Base-by-base conservation (phyloP, 2,113 vertebrate species). In the Camelus bactrianus region DNA sequence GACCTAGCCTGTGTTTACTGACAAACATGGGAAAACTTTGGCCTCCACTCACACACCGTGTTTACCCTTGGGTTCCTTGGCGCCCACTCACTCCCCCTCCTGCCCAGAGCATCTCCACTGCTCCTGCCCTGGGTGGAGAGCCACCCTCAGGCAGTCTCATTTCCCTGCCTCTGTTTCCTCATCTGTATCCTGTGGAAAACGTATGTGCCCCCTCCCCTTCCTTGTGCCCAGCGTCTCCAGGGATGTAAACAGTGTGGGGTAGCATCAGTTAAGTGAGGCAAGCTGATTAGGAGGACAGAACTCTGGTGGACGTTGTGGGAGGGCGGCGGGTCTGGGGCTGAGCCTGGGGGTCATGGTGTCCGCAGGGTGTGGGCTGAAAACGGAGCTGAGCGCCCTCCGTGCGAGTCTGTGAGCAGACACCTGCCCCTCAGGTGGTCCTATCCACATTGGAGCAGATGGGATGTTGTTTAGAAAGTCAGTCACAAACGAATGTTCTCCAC, bases 111-210 rank as follows among this genome's bases (percentile, higher is more conserved):
- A 4, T 30, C 13, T 35, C 17, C 17, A 73, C 62, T 20, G 4
- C 90, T 19, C 32, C 26, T 6, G 16, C 30, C 72, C 7, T 2
- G 1, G 6, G 65, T 52, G 54, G 54, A 72, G 79, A 91, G 84
- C 35, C 26, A 32, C 58, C 35, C 10, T 75, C 30, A 42, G 17
- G 72, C 6, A 7, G 8, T 69, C 54, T 73, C 30, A 14, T 50
- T 79, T 48, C 46, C 32, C 46, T 82, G 73, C 67, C 67, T 92
- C 24, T 5, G 26, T 93, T 10, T 93, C 52, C 77, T 94, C 77
- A 46, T 82, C 42, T 56, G 42, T 80, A 64, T 75, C 65, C 38
- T 35, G 5, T 54, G 72, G 20, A 65, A 91, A 19, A 52, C 20
- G 64, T 28, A 46, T 32, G 22, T 42, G 38, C 38, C 10, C 4